Evolutionary conservation across 2,797 vertebrate species (phyloP), one percentile per base, ranked within the genome.

Genomic region (Scolopax rusticola): DNA sequence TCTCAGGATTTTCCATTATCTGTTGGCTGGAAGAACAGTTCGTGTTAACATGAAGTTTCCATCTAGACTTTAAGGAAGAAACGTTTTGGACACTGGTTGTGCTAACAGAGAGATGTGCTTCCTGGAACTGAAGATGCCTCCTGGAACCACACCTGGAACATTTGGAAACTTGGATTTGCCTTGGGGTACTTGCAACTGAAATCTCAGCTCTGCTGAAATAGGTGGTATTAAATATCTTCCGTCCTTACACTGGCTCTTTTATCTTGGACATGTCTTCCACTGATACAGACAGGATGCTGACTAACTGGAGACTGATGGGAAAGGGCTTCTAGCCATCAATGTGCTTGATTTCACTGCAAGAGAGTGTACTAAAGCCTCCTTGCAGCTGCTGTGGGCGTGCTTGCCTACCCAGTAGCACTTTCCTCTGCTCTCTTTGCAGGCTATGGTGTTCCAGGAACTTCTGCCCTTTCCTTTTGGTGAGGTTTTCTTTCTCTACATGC

Each of bases 81-180:
- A 79, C n/a, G 3, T 81, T 80, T 93, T 95, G 91, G 87, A 75
- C 65, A 12, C 27, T n/a, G 33, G 30, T 80, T 96, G 77, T 93
- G 88, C 64, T 95, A 87, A 41, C 50, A 70, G 12, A 82, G 56
- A 87, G 75, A 14, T 87, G 75, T 92, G 90, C 92, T 92, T 94
- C 90, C 79, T 97, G 95, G 95, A 95, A 96, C 77, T 27, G 77
- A 95, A 91, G 91, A 97, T 63, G 83, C 73, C 89, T 95, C 71
- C 84, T 96, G 96, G 93, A 95, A 93, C 91, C 68, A 94, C 61
- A 95, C 75, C 86, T 95, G 86, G 94, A 93, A 96, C 83, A 87
- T 94, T 48, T 95, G 95, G 95, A 96, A 96, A 95, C 64, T 96
- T 95, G 84, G 91, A 93, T 80, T 95, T 95, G 88, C 45, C 57